These are phyloP conservation scores for Eulithis prunata DNA, from an alignment of 2,888 invertebrate genomes.

Conservation along the genomic window DNA sequence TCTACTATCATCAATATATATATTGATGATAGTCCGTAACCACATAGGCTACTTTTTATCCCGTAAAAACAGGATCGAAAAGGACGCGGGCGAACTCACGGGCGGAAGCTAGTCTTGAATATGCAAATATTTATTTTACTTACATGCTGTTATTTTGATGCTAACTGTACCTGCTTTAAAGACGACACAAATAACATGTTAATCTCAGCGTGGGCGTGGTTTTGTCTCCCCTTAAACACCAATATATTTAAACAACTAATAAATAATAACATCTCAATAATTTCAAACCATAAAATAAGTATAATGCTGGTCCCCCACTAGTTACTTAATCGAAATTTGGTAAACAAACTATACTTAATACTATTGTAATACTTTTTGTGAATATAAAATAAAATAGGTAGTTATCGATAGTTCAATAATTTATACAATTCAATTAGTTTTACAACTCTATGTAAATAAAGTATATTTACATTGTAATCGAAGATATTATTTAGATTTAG, in stretches of 20 bases:
- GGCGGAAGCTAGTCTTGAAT: no score
- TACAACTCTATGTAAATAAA: conserved; percentile 22
- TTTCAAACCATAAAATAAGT: conserved; percentile 32
- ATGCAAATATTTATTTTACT: no score
- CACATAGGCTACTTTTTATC: no score
- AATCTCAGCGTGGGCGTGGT: conserved; percentile 36
- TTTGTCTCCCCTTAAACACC: conserved; percentile 34
- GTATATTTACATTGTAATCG: conserved; percentile 16
- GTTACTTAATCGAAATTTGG: conserved; percentile 33
- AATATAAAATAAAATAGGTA: conserved; percentile 21
- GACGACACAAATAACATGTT: conserved; percentile 31
- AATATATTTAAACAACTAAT: conserved; percentile 30
- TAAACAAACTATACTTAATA: conserved; percentile 9
- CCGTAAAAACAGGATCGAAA: no score
- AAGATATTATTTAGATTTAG: conserved; percentile 6
- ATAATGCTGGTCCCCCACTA: conserved; percentile 33
- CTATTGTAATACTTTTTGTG: conserved; percentile 21
- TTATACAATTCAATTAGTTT: conserved; percentile 29
- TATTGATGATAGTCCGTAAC: no score
- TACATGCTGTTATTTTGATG: neutral
- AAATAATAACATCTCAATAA: conserved; percentile 25
- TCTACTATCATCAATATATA: no score
- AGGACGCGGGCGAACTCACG: no score
- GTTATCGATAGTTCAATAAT: conserved; percentile 8
- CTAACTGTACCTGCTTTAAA: neutral